phyloP scores from a whole-genome alignment of 2,888 invertebrate species.

The Rhyacophila evoluta region DNA sequence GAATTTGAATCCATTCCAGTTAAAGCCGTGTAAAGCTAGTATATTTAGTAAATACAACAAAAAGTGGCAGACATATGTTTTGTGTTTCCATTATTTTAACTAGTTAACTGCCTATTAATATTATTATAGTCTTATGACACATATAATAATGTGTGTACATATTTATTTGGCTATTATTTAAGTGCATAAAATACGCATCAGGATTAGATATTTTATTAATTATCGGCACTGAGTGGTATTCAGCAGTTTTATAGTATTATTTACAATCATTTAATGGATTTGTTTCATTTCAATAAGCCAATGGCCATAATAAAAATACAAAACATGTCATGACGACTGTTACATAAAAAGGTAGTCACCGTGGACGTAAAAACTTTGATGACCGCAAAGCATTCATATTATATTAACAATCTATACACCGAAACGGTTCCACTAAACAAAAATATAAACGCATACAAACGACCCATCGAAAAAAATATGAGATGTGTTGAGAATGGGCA shows the following conservation, averaged over 20 bases:
- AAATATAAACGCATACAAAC: constrained; percentile 51
- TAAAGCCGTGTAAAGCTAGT: too few relatives aligned
- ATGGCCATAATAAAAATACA: constrained; percentile 37
- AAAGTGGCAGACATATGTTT: too few relatives aligned
- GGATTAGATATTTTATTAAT: too few relatives aligned
- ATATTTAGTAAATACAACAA: too few relatives aligned
- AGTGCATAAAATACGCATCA: too few relatives aligned
- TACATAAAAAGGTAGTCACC: constrained; percentile 48
- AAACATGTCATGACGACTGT: constrained; percentile 30
- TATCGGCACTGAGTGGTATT: too few relatives aligned
- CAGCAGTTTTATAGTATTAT: background rate
- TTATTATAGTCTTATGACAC: too few relatives aligned
- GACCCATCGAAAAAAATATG: constrained; percentile 45
- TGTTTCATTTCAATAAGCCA: background rate
- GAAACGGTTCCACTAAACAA: constrained; percentile 52
- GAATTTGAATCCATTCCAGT: too few relatives aligned
- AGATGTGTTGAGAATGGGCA: constrained; percentile 49
- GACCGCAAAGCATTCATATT: constrained; percentile 48
- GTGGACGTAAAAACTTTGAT: constrained; percentile 49
- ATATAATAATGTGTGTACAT: too few relatives aligned
- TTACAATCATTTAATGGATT: background rate
- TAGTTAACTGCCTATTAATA: too few relatives aligned
- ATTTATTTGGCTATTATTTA: too few relatives aligned
- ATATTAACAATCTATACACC: constrained; percentile 52
- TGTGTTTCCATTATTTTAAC: too few relatives aligned